These are phyloP conservation scores for Paedocypris micromegethes DNA, from an alignment of 2,797 vertebrate genomes.

Conservation along the genomic window DNA sequence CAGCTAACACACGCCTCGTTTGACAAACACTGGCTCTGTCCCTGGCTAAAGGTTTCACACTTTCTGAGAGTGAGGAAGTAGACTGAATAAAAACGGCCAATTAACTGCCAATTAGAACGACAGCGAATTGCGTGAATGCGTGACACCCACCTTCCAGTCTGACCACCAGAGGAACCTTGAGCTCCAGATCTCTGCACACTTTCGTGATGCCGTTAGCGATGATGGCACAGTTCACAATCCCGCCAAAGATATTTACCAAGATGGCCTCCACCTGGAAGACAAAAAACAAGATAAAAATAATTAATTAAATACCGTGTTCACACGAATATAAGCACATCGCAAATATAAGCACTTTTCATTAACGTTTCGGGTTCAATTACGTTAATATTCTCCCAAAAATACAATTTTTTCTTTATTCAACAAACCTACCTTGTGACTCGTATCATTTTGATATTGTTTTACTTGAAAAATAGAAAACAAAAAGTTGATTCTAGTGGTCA, in stretches of 20 bases:
- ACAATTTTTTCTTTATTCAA: no score
- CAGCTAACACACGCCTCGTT: constrained; percentile 1
- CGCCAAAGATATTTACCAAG: constrained; percentile 95
- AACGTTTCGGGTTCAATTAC: no score
- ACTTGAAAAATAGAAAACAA: no score
- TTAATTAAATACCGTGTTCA: not conserved
- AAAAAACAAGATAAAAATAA: not conserved
- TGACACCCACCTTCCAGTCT: constrained; percentile 82
- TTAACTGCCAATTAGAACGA: no score
- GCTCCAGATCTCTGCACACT: constrained; percentile 88
- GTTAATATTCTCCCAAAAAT: no score
- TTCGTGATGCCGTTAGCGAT: constrained; percentile 97
- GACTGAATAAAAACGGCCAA: not conserved
- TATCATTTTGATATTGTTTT: no score
- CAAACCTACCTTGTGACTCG: no score
- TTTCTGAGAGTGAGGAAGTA: not conserved
- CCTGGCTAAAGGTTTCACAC: constrained; percentile 7
- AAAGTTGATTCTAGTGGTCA: no score
- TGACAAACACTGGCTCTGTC: constrained; percentile 1
- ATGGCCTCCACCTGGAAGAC: constrained; percentile 87
- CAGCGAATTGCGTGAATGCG: no score
- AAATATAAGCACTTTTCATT: not conserved
- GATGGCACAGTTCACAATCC: constrained; percentile 97
- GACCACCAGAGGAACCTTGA: constrained; percentile 93
- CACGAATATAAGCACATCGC: no score